Percentiles rank a stretch among this genome's conserved stretches.
Evolutionary conservation across 2,113 vertebrate genomes (phyloP).

Genomic region (Edolisoma coerulescens): DNA sequence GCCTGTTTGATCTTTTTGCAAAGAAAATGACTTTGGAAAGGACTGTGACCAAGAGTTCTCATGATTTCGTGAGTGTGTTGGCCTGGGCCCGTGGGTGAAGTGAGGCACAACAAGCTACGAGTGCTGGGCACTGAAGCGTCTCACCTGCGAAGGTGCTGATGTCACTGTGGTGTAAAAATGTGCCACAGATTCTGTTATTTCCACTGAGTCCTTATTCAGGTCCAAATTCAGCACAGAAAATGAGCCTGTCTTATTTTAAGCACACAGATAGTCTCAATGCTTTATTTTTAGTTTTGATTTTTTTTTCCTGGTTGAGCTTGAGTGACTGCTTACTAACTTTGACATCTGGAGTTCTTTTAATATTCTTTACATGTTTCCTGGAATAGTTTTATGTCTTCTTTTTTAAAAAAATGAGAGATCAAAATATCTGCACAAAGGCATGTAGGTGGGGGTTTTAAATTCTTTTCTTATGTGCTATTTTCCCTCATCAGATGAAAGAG

Average conservation of each 20-base stretch:
- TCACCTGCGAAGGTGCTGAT: not conserved
- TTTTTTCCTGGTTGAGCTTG: not conserved
- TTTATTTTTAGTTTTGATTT: not conserved
- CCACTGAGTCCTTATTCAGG: not conserved
- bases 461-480: not conserved
- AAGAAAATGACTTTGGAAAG: not conserved
- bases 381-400: not conserved
- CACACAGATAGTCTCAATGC: fast-evolving
- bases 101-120: not conserved
- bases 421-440: not conserved
- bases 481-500: not conserved
- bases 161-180: not conserved
- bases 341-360: not conserved
- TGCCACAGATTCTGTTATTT: not conserved
- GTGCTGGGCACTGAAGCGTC: not conserved
- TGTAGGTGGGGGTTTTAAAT: fast-evolving
- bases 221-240: not conserved
- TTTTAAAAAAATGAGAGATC: not conserved
- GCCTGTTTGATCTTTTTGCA: not conserved
- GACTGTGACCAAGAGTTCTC: not conserved
- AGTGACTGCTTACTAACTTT: not conserved
- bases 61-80: not conserved
- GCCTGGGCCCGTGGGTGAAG: fast-evolving
- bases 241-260: not conserved
- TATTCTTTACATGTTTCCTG: not conserved